phyloP scores from a whole-genome alignment of 1,140 invertebrate genomes.

The Drosophila parabipectinata region DNA sequence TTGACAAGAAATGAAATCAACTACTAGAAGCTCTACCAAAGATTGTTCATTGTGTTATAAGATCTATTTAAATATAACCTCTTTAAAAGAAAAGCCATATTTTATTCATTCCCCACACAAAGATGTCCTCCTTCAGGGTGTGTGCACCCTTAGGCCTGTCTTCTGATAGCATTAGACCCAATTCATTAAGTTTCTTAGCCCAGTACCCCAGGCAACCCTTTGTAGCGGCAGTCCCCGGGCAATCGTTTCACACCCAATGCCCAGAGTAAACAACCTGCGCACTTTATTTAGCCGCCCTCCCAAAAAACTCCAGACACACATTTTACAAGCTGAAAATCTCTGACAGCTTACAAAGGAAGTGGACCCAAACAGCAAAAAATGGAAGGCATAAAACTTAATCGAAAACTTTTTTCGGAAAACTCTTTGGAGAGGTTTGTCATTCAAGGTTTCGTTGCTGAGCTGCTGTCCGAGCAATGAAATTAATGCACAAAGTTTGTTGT shows the following conservation, averaged over 20 bases:
- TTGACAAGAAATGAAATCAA: background rate
- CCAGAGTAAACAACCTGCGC: slow-evolving; percentile 72
- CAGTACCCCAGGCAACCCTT: slow-evolving; percentile 12
- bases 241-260: slow-evolving; percentile 46
- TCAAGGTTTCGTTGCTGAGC: slow-evolving; percentile 42
- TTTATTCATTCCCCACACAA: slow-evolving; percentile 4
- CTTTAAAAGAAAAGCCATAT: too few relatives aligned
- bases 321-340: slow-evolving; percentile 61
- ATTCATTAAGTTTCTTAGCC: slow-evolving; percentile 25
- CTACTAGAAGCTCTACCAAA: background rate
- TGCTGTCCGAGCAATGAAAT: slow-evolving; percentile 75
- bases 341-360: slow-evolving; percentile 60
- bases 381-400: slow-evolving; percentile 69
- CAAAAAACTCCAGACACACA: slow-evolving; percentile 19
- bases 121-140: background rate
- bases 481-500: slow-evolving; percentile 78
- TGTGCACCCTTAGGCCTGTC: background rate
- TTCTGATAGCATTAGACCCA: slow-evolving; percentile 25
- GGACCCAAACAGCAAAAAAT: slow-evolving; percentile 48
- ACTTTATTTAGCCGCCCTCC: slow-evolving; percentile 60
- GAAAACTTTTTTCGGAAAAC: slow-evolving; percentile 66
- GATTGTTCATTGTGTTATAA: background rate
- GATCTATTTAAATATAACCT: too few relatives aligned
- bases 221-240: slow-evolving; percentile 22
- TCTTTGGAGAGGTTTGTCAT: slow-evolving; percentile 60